These are phyloP conservation scores for Netelia melanura DNA, from an alignment of 2,888 invertebrate species.

Conservation along the genomic window DNA sequence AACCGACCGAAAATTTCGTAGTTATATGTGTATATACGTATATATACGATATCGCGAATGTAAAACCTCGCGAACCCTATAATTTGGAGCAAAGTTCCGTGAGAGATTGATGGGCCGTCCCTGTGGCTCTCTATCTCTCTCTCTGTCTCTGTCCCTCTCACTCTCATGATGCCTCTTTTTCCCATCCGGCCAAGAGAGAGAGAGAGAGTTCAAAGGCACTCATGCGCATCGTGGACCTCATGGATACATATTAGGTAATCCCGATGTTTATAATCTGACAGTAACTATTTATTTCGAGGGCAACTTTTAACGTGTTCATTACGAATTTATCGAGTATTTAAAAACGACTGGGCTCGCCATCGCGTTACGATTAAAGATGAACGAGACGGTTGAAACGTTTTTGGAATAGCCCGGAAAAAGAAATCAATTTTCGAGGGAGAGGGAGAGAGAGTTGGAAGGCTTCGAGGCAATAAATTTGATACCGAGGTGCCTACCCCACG, in stretches of 20 bases:
- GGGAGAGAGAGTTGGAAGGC: background rate
- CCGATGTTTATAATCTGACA: constrained; percentile 33
- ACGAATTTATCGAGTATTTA: constrained; percentile 35
- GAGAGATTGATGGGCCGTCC: constrained; percentile 64
- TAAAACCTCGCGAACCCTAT: constrained; percentile 59
- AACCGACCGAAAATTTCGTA: constrained; percentile 54
- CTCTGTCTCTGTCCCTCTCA: constrained; percentile 49
- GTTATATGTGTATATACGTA: background rate
- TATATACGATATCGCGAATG: constrained; percentile 57
- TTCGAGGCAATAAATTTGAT: constrained; percentile 62
- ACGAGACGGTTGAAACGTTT: constrained; percentile 44
- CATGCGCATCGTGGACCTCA: constrained; percentile 2
- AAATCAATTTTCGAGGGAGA: constrained; percentile 54
- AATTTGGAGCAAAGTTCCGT: constrained; percentile 62
- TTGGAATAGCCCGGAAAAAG: constrained; percentile 30
- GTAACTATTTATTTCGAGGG: constrained; percentile 15
- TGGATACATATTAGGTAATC: constrained; percentile 26
- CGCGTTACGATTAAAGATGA: constrained; percentile 48
- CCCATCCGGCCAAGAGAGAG: constrained; percentile 41
- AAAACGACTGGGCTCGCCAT: background rate
- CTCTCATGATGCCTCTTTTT: constrained; percentile 61
- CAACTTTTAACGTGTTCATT: constrained; percentile 60
- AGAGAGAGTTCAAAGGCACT: constrained; percentile 46
- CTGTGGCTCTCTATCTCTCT: constrained; percentile 49
- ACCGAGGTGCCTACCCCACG: background rate